Evolutionary conservation across 2,888 invertebrate genomes (phyloP).

Genomic region (Aplocera efformata): DNA sequence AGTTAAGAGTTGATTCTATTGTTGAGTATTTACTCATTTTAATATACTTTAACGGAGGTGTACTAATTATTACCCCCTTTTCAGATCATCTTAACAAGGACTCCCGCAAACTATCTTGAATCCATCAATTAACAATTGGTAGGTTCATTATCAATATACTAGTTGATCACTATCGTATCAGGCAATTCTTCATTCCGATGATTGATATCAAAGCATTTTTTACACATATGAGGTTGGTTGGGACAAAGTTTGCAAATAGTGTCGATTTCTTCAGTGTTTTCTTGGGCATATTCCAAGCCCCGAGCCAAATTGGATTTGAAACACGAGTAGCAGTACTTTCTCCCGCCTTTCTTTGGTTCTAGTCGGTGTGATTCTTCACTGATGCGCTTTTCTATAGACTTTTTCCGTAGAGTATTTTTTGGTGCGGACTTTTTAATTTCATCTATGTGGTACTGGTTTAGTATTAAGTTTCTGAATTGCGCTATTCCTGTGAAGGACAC

Average conservation of each 20-base stretch:
- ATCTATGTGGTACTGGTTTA: conserved; percentile 26
- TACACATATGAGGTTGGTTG: conserved; percentile 20
- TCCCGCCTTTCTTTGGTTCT: conserved; percentile 13
- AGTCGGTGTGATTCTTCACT: conserved; percentile 13
- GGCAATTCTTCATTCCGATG: conserved; percentile 3
- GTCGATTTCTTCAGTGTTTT: conserved; percentile 16
- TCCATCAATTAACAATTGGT: too few relatives aligned
- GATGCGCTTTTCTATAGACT: conserved; percentile 3
- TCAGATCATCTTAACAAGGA: too few relatives aligned
- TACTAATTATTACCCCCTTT: too few relatives aligned
- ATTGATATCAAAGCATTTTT: conserved; percentile 20
- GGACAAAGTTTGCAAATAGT: conserved; percentile 23
- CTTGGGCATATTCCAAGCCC: conserved; percentile 18
- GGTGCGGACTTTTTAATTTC: conserved; percentile 10
- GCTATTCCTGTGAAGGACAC: conserved; percentile 17
- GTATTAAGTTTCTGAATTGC: conserved; percentile 24
- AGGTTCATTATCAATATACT: too few relatives aligned
- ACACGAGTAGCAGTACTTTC: conserved; percentile 21
- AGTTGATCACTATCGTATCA: conserved; percentile 20
- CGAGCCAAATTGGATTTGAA: conserved; percentile 15
- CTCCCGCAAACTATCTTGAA: too few relatives aligned
- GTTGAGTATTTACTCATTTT: too few relatives aligned
- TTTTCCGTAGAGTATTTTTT: conserved; percentile 4
- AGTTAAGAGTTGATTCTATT: too few relatives aligned
- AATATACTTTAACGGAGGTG: too few relatives aligned